A percentile compares a stretch with the other conserved stretches of the same genome.
These are phyloP conservation scores for Plagodis pulveraria DNA, from an alignment of 2,888 invertebrate genomes.

Conservation along the genomic window DNA sequence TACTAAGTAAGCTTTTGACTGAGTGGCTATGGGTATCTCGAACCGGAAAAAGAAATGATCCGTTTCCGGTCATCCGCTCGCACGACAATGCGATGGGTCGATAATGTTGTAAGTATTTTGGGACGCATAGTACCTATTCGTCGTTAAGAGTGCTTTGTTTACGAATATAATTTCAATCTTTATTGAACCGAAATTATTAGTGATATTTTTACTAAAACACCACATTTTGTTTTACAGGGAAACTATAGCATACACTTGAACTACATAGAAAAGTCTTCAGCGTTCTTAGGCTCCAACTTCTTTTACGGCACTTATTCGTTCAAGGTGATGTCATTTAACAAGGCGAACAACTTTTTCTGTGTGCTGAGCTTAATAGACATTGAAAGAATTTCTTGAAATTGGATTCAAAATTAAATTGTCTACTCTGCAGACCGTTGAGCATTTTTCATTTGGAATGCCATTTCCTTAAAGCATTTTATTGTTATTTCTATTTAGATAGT, in stretches of 20 bases:
- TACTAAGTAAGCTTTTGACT: conserved; percentile 8
- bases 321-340: conserved; percentile 62
- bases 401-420: conserved; percentile 15
- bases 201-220: neutral
- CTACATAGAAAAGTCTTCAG: conserved; percentile 51
- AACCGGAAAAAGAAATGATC: conserved; percentile 21
- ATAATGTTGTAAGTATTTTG: conserved; percentile 28
- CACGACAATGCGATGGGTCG: conserved; percentile 17
- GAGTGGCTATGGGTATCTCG: conserved; percentile 7
- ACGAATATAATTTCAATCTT: too few species aligned
- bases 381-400: conserved; percentile 36
- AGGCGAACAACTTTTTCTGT: conserved; percentile 66
- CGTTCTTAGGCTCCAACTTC: conserved; percentile 66
- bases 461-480: neutral
- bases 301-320: conserved; percentile 69
- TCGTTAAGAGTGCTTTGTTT: neutral
- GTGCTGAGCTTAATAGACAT: conserved; percentile 44
- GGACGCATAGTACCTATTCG: neutral
- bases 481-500: conserved; percentile 1
- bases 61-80: conserved; percentile 3
- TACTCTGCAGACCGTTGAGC: conserved; percentile 5
- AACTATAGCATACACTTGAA: conserved; percentile 62
- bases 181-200: too few species aligned
- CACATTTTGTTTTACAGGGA: conserved; percentile 56
- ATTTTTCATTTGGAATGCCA: conserved; percentile 15